phyloP scores from a whole-genome alignment of 1,140 invertebrate species.

The Drosophila tsacasi region DNA sequence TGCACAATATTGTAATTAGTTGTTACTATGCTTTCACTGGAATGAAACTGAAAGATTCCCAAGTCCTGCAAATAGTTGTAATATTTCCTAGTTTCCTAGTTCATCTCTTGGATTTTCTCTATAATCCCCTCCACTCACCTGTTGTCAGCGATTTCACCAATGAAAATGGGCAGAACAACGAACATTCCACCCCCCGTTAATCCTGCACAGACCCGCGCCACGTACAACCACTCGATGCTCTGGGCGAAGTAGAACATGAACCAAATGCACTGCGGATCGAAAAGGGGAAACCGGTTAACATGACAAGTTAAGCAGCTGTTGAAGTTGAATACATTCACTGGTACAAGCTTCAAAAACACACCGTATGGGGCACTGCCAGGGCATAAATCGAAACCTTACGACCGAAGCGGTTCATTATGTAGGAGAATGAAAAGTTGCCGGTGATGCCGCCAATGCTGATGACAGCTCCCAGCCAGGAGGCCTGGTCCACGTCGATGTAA shows the following conservation, averaged over 20 bases:
- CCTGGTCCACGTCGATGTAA: slow-evolving; percentile 64
- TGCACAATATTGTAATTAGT: too few relatives aligned
- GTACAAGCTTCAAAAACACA: slow-evolving; percentile 38
- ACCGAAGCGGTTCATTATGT: slow-evolving; percentile 83
- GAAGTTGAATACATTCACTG: background rate
- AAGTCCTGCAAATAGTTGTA: background rate
- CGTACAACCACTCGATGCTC: slow-evolving; percentile 76
- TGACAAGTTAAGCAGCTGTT: background rate
- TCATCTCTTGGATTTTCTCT: background rate
- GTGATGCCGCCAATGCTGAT: slow-evolving; percentile 74
- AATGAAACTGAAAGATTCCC: background rate
- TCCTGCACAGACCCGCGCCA: slow-evolving; percentile 84
- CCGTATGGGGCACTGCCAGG: slow-evolving; percentile 74
- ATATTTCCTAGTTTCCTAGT: background rate
- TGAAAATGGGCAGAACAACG: slow-evolving; percentile 74
- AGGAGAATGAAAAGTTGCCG: slow-evolving; percentile 80
- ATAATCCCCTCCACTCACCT: slow-evolving; percentile 47
- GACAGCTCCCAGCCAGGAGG: slow-evolving; percentile 80
- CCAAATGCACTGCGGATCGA: slow-evolving; percentile 65
- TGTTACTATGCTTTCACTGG: background rate
- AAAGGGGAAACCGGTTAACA: background rate
- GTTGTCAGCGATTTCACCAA: slow-evolving; percentile 82
- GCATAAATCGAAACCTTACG: slow-evolving; percentile 69
- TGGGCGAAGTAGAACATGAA: slow-evolving; percentile 69
- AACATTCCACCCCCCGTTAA: slow-evolving; percentile 78